A percentile compares a stretch with the other conserved stretches of the same genome.
phyloP scores from a whole-genome alignment of 2,797 vertebrate genomes.

The Hippopotamyrus pictus region DNA sequence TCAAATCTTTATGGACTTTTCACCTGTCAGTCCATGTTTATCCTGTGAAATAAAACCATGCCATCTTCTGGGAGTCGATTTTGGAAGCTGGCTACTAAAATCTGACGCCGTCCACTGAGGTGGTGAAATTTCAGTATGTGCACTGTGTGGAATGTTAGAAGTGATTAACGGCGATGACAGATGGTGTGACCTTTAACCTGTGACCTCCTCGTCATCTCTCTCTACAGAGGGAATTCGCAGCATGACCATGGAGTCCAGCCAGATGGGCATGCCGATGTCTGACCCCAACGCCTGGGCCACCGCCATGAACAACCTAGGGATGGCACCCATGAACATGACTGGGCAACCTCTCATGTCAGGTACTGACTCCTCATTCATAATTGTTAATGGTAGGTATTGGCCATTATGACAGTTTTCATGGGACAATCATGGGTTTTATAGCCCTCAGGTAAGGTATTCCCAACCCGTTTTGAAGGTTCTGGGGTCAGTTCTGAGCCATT shows the following conservation, averaged over 20 bases:
- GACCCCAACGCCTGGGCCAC: slow-evolving; percentile 85
- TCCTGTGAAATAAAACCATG: not conserved
- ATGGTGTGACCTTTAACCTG: not conserved
- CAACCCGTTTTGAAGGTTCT: not conserved
- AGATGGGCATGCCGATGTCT: slow-evolving; percentile 82
- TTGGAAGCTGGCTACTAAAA: not conserved
- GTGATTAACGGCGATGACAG: not conserved
- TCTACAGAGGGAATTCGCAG: slow-evolving; percentile 72
- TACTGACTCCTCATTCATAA: slow-evolving; percentile 41
- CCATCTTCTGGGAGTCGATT: not conserved
- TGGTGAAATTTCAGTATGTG: not conserved
- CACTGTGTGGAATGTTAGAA: not conserved
- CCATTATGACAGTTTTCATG: not conserved
- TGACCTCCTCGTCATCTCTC: slow-evolving; percentile 6
- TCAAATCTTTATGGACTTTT: not conserved
- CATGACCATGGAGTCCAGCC: slow-evolving; percentile 78
- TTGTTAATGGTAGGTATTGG: not conserved
- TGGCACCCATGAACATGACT: slow-evolving; percentile 82
- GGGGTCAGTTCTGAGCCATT: not conserved
- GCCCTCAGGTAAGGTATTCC: not conserved
- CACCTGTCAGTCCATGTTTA: not conserved
- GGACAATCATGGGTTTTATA: not conserved
- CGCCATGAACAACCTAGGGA: slow-evolving; percentile 92
- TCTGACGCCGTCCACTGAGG: not conserved
- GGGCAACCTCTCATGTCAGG: slow-evolving; percentile 85